Evolutionary conservation across 1,140 invertebrate species (phyloP).

Genomic region (Anoplolepis gracilipes): DNA sequence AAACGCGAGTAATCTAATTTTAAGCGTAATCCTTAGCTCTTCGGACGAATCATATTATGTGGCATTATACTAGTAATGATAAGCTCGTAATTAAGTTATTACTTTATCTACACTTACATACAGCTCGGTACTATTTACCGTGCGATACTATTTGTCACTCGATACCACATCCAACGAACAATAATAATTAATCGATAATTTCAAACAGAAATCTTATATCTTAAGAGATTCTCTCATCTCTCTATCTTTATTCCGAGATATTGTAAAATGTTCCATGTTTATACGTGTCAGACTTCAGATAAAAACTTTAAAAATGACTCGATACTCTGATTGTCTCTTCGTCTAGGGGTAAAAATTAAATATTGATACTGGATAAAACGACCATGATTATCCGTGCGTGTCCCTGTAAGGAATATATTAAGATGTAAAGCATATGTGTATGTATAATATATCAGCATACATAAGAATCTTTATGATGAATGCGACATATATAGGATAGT

Average conservation of each 20-base stretch:
- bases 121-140: background rate
- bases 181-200: constrained; percentile 44
- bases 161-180: background rate
- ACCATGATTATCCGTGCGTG: constrained; percentile 46
- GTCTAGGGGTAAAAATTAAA: constrained; percentile 10
- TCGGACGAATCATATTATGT: constrained; percentile 49
- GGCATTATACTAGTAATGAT: constrained; percentile 52
- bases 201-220: background rate
- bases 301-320: constrained; percentile 31
- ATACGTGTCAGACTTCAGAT: constrained; percentile 22
- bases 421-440: constrained; percentile 3
- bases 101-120: constrained; percentile 2
- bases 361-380: constrained; percentile 81
- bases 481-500: constrained; percentile 81
- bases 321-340: constrained; percentile 28
- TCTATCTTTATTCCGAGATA: constrained; percentile 19
- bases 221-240: background rate
- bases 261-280: constrained; percentile 22
- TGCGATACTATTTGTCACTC: background rate
- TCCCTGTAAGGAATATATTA: constrained; percentile 18
- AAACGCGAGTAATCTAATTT: constrained; percentile 38
- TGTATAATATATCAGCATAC: constrained; percentile 49
- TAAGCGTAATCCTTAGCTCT: constrained; percentile 4
- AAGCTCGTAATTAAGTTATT: constrained; percentile 54
- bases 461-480: constrained; percentile 37